Evolutionary conservation across 2,888 invertebrate species (phyloP), one percentile per base, ranked within the genome.

Genomic region (Prionchulus punctatus): DNA sequence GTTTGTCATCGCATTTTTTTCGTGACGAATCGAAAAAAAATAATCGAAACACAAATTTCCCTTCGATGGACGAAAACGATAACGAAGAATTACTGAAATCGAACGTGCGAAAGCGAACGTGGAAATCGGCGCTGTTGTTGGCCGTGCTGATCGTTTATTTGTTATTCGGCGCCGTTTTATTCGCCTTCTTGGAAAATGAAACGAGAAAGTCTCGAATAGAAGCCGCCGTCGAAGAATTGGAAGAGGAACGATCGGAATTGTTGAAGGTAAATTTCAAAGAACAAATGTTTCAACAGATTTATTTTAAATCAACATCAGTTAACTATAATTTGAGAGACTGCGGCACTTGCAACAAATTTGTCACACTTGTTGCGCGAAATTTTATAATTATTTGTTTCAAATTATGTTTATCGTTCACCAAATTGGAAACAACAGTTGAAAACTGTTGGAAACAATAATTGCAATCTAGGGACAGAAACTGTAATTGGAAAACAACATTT

Each of bases 11-110:
- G 7, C 36, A 36, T 7, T 36, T 36, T 36, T 12, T 18, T 87
- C 42, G 81, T 88, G 78, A 79, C 91, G 0, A 92, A 92, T 74
- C 91, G 89, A 1, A 92, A 92, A 73, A 78, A 92, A 21, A 83
- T 91, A 1, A 91, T 92, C 73, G 86, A 91, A 65, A 86, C n/a
- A n/a, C n/a, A n/a, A n/a, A n/a, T n/a, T n/a, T 88, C 0, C 90
- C 89, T 26, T 28, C 23, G 36, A 36, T 15, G 15, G 36, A 36
- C 36, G 7, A 12, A 18, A 36, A 36, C 7, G 12, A 36, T 36
- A 7, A 36, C 7, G 36, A 36, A 36, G 36, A 36, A 36, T 12
- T 15, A 36, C 7, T 12, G 15, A 36, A 18, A 7, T 36, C 36
- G 15, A 18, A 18, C n/a, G n/a, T n/a, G n/a, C n/a, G n/a, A n/a